phyloP scores from a whole-genome alignment of 92 coral and sea anemone species.

The Palythoa grandis region DNA sequence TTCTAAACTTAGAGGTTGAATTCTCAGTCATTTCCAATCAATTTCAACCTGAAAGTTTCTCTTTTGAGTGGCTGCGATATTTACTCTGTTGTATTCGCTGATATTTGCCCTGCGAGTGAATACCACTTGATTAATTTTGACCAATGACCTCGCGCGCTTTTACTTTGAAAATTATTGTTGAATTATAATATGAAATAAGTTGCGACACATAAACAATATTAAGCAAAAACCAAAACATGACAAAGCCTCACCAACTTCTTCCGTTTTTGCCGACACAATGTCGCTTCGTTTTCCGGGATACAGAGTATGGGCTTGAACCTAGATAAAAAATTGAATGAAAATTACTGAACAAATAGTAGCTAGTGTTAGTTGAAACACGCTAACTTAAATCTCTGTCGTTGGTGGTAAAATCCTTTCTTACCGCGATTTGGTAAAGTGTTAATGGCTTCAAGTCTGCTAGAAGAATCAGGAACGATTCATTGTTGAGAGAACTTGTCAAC shows the following conservation, averaged over 20 bases:
- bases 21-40: too few relatives aligned
- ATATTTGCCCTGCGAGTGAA: too few relatives aligned
- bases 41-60: too few relatives aligned
- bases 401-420: not conserved
- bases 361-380: not conserved
- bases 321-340: not conserved
- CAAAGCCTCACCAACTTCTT: constrained; percentile 17
- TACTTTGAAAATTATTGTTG: too few relatives aligned
- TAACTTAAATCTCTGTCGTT: not conserved
- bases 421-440: not conserved
- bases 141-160: too few relatives aligned
- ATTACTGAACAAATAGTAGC: not conserved
- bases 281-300: constrained; percentile 15
- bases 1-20: too few relatives aligned
- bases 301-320: constrained; percentile 38
- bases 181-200: too few relatives aligned
- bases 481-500: constrained; percentile 9
- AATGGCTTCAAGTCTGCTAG: constrained; percentile 15
- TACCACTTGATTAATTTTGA: too few relatives aligned
- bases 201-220: not conserved
- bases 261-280: constrained; percentile 28
- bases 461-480: constrained; percentile 2
- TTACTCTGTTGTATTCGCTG: too few relatives aligned
- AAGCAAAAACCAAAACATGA: not conserved
- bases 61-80: too few relatives aligned